These are phyloP conservation scores for Holothuria glaberrima DNA, from an alignment of 35 echinoderm and acorn worm genomes.

Conservation along the genomic window DNA sequence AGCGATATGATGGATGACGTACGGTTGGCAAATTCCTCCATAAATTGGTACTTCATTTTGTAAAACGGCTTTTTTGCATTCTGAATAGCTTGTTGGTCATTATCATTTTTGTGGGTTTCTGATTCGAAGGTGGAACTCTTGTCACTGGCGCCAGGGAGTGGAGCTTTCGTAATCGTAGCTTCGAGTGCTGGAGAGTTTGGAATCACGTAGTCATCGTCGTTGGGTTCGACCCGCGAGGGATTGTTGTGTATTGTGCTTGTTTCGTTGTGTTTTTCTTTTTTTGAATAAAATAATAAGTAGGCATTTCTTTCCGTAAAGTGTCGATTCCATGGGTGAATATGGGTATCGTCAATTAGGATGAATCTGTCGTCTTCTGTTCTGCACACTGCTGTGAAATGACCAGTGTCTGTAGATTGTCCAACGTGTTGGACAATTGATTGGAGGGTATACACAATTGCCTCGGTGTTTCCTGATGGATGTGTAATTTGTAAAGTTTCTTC, in stretches of 20 bases:
- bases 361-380: background rate
- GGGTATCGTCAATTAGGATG: conserved; percentile 4
- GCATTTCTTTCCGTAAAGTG: conserved; percentile 16
- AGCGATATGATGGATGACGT: background rate
- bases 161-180: background rate
- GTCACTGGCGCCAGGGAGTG: background rate
- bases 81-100: background rate
- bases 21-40: background rate
- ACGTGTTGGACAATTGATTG: conserved; percentile 14
- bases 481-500: background rate
- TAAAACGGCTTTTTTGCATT: background rate
- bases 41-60: background rate
- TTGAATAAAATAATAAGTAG: conserved; percentile 6
- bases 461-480: background rate
- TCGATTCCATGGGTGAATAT: background rate
- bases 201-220: background rate
- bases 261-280: background rate
- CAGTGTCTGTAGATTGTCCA: background rate
- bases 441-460: background rate
- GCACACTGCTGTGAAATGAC: conserved; percentile 15
- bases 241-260: background rate
- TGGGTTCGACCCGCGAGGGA: background rate
- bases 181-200: background rate
- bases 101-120: background rate
- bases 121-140: background rate